These are phyloP conservation scores for Loriculus beryllinus DNA, from an alignment of 2,797 vertebrate species.

Conservation along the genomic window DNA sequence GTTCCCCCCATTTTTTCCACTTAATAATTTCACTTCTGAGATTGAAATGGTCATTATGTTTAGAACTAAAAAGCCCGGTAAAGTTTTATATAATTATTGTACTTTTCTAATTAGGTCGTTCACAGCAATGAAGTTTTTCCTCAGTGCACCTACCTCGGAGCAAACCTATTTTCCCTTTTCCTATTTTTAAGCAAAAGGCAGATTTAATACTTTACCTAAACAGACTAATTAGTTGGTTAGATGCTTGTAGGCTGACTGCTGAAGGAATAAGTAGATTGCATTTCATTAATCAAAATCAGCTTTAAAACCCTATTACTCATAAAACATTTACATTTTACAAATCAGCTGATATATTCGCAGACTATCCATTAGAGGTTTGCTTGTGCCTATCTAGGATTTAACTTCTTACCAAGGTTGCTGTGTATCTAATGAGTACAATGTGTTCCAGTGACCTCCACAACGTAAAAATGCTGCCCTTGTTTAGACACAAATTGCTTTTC, in stretches of 20 bases:
- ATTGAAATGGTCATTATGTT: not conserved
- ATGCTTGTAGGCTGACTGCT: slow-evolving; percentile 48
- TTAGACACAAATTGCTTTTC: slow-evolving; percentile 30
- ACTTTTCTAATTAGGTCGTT: slow-evolving; percentile 29
- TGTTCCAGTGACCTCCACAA: slow-evolving; percentile 31
- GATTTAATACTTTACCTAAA: slow-evolving; percentile 67
- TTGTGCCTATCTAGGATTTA: slow-evolving; percentile 10
- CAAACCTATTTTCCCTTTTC: slow-evolving; percentile 22
- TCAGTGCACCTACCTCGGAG: slow-evolving; percentile 11
- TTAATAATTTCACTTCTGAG: not conserved
- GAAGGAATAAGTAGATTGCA: slow-evolving; percentile 62
- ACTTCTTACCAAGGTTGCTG: not conserved
- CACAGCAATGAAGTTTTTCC: not conserved
- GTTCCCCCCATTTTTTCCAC: not conserved
- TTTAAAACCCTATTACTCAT: slow-evolving; percentile 55
- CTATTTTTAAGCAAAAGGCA: slow-evolving; percentile 54
- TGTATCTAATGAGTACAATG: slow-evolving; percentile 15
- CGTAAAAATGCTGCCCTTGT: slow-evolving; percentile 6
- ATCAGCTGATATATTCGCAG: not conserved
- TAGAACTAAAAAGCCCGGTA: not conserved
- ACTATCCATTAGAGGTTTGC: slow-evolving; percentile 24
- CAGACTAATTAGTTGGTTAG: slow-evolving; percentile 72
- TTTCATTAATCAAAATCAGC: slow-evolving; percentile 75
- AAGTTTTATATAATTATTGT: slow-evolving; percentile 8
- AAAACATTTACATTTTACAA: slow-evolving; percentile 59